Conservation (phyloP, 1,140 invertebrate genomes). For the Akabosia matsudoensis region DNA sequence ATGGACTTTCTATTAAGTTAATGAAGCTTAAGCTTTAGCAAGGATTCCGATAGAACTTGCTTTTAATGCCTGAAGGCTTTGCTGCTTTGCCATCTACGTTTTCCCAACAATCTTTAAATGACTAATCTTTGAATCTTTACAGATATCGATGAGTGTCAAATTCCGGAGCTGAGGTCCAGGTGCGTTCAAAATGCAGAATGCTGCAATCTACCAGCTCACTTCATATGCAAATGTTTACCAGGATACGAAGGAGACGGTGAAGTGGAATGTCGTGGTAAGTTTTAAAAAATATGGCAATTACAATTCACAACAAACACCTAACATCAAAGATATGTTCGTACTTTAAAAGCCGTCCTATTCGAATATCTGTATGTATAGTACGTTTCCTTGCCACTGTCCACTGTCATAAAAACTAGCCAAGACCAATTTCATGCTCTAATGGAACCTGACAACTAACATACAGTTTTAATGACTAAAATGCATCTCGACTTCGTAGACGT, state of each 20-base stretch:
- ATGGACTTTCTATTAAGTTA: no score
- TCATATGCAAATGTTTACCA: constrained; percentile 86
- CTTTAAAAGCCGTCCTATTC: no score
- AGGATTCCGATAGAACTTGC: no score
- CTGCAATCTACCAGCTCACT: constrained; percentile 89
- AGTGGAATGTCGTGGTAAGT: constrained; percentile 69
- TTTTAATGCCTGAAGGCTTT: no score
- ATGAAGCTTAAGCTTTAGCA: no score
- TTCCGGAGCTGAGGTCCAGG: constrained; percentile 71
- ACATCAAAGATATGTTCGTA: neutral
- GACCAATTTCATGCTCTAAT: no score
- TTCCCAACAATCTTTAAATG: no score
- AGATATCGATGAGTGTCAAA: constrained; percentile 93
- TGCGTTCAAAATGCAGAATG: constrained; percentile 90
- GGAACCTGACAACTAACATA: no score
- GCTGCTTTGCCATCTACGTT: no score
- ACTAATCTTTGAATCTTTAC: constrained; percentile 23
- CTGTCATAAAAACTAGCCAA: no score
- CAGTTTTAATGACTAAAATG: neutral
- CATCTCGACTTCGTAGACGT: neutral
- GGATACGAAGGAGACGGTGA: constrained; percentile 87
- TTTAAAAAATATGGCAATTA: no score
- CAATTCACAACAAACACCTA: neutral
- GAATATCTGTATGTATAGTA: neutral
- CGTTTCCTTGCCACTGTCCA: no score